Evolutionary conservation across 1,140 invertebrate species (phyloP).

Genomic region (Adelges cooleyi): DNA sequence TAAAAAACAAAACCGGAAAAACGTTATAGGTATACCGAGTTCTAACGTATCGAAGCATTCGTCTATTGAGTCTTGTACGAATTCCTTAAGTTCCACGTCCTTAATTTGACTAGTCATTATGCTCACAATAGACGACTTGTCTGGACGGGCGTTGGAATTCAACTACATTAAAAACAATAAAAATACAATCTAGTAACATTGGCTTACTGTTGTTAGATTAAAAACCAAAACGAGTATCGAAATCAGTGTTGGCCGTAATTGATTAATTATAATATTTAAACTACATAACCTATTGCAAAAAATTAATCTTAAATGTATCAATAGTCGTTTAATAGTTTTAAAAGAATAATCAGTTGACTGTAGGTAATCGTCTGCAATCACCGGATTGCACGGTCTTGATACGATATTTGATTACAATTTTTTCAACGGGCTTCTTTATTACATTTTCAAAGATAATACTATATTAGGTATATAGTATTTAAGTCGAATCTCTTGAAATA

Average conservation of each 20-base stretch:
- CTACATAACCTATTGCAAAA: too few species aligned
- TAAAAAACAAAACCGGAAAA: not conserved
- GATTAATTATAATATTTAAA: not conserved
- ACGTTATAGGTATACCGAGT: constrained; percentile 21
- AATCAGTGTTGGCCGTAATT: not conserved
- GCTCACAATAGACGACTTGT: constrained; percentile 29
- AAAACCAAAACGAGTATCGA: not conserved
- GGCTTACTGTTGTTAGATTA: not conserved
- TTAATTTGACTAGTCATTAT: constrained; percentile 32
- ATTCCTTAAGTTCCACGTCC: constrained; percentile 33
- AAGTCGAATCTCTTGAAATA: too few species aligned
- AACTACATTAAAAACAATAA: constrained; percentile 30
- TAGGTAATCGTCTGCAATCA: too few species aligned
- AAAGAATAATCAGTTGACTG: too few species aligned
- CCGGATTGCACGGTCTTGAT: too few species aligned
- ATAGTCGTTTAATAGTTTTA: too few species aligned
- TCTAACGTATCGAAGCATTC: constrained; percentile 34
- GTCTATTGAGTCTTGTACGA: constrained; percentile 33
- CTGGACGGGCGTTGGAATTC: constrained; percentile 29
- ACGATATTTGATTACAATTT: too few species aligned
- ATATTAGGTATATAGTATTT: too few species aligned
- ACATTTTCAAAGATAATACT: too few species aligned
- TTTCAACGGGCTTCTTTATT: too few species aligned
- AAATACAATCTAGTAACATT: constrained; percentile 3
- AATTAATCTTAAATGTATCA: too few species aligned